Base-by-base conservation (phyloP, 64 coral and sea anemone species). In the Cladopsammia gracilis region DNA sequence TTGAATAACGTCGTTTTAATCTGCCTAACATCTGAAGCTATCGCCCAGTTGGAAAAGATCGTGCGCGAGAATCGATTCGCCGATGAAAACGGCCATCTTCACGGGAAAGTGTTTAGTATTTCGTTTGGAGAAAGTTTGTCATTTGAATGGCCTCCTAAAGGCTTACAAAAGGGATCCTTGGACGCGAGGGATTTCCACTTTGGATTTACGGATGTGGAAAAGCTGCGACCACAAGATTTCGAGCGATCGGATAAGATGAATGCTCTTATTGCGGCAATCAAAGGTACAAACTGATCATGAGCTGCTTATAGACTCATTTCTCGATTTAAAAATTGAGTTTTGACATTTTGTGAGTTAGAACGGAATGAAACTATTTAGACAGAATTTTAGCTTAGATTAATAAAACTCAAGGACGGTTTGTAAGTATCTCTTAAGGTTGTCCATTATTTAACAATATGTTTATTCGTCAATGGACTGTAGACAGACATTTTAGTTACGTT, bases 1-100 rank as follows among this genome's bases (percentile, higher is more conserved):
- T 26, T 97, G 6, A 94, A 97, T 43, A 91, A 97, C 45, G 92
- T 97, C 18, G 8, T 97, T 73, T 62, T 97, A 19, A 83, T 97
- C 58, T 93, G 88, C 6, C 62, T 97, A 20, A 87, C 92, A 18
- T 62, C 92, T 6, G 92, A 97, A 49, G 75, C 70, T 48, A 52
- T 97, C 10, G 59, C 44, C 25, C 79, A 93, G 34, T 44, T 97
- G 18, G 68, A 60, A 52, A 70, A 73, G 8, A 79, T 88, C 72
- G 62, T 94, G 1, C 92, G 75, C 5, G 68, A 91, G 16, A 97
- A 91, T 47, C 48, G 51, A 58, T 91, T 94, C 26, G 67, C 94
- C 0, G 75, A 82, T 48, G 88, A 90, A 46, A 67, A 90, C 44
- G 79, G 71, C 6, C 25, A 87, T 76, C 91, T 97, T 52, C 92